Conservation (phyloP, 2,888 invertebrate species). For the Rotaria macrura region DNA sequence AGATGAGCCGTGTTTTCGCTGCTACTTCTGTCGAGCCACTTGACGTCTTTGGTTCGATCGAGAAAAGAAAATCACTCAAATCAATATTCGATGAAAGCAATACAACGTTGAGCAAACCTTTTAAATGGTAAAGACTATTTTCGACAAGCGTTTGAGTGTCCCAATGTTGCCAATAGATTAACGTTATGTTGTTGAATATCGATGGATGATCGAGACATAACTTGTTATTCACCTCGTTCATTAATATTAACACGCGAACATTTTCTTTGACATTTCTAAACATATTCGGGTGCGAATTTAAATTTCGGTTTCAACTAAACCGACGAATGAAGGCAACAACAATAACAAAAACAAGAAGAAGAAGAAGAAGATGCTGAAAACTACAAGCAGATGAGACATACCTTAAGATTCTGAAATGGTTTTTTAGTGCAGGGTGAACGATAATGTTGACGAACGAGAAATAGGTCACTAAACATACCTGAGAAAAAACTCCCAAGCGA, state of each 20-base stretch:
- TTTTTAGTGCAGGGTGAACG: background rate
- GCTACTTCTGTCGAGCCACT: constrained; percentile 24
- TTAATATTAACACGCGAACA: constrained; percentile 44
- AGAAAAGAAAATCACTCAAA: no score
- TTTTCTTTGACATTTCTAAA: constrained; percentile 46
- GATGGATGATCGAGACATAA: constrained; percentile 45
- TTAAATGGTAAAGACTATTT: constrained; percentile 45
- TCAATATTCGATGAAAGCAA: no score
- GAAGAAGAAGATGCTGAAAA: background rate
- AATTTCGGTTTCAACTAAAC: no score
- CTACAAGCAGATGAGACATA: background rate
- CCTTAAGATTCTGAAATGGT: background rate
- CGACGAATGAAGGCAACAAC: no score
- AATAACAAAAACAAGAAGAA: background rate
- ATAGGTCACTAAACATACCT: constrained; percentile 37
- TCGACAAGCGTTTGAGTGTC: constrained; percentile 44
- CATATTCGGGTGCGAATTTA: no score
- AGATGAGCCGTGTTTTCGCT: constrained; percentile 49
- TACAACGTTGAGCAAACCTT: constrained; percentile 37
- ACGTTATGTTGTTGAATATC: constrained; percentile 46
- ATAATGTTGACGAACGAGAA: background rate
- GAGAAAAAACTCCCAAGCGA: constrained; percentile 50
- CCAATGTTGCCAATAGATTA: constrained; percentile 49
- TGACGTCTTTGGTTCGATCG: constrained; percentile 20
- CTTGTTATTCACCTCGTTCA: constrained; percentile 42